Evolutionary conservation across 2,888 invertebrate genomes (phyloP).

Genomic region (Amiota mariae): DNA sequence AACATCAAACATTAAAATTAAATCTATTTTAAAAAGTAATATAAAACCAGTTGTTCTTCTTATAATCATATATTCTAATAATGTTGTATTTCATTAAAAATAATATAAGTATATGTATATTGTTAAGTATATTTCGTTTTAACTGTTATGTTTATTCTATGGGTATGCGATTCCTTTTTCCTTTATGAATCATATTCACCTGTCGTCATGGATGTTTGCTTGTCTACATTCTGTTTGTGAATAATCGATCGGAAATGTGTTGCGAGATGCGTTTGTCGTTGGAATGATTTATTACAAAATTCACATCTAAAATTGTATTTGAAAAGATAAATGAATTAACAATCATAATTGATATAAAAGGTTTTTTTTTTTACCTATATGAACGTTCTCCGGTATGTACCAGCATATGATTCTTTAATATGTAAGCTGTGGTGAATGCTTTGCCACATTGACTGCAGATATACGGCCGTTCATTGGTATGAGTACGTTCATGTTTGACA

Average conservation of each 20-base stretch:
- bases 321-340: neutral
- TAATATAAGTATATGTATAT: no score
- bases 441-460: conserved; percentile 62
- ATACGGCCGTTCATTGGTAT: conserved; percentile 67
- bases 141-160: neutral
- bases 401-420: conserved; percentile 67
- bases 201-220: neutral
- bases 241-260: conserved; percentile 69
- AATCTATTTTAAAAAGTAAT: no score
- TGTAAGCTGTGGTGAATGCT: conserved; percentile 65
- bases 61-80: no score
- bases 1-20: no score
- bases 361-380: conserved; percentile 60
- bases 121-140: no score
- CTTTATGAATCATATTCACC: no score
- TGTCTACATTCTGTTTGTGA: conserved; percentile 67
- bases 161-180: neutral
- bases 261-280: conserved; percentile 68
- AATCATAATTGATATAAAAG: neutral
- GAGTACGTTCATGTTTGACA: conserved; percentile 64
- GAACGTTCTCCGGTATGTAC: conserved; percentile 66
- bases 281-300: conserved; percentile 70
- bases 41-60: no score
- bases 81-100: no score
- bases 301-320: conserved; percentile 56